Conservation (phyloP, 2,888 invertebrate genomes). For the Acrobasis suavella region DNA sequence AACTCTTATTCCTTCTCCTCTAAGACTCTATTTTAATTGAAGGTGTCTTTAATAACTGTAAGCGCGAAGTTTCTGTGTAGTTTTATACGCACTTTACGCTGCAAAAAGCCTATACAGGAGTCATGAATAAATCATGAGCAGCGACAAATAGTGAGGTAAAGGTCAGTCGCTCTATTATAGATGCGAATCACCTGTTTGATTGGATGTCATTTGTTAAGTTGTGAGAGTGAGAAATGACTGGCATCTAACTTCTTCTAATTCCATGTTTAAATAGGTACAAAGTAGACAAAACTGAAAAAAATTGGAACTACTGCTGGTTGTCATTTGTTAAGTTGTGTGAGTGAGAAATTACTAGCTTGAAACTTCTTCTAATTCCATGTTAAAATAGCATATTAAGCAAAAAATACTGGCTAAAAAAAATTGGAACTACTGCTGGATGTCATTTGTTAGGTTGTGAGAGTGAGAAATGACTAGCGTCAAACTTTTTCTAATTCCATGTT, state of each 20-base stretch:
- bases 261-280: no score
- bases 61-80: slow-evolving; percentile 37
- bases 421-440: slow-evolving; percentile 44
- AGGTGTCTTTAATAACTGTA: slow-evolving; percentile 25
- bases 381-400: no score
- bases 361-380: slow-evolving; percentile 12
- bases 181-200: slow-evolving; percentile 66
- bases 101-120: slow-evolving; percentile 60
- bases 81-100: slow-evolving; percentile 60
- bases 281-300: no score
- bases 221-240: slow-evolving; percentile 26
- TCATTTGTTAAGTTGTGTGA: slow-evolving; percentile 29
- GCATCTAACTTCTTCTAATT: slow-evolving; percentile 14
- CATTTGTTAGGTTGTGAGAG: slow-evolving; percentile 32
- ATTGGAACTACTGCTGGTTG: no score
- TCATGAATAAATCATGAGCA: slow-evolving; percentile 75
- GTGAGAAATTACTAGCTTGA: slow-evolving; percentile 15
- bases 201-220: slow-evolving; percentile 42
- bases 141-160: slow-evolving; percentile 76
- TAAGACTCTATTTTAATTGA: slow-evolving; percentile 37
- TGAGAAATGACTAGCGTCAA: slow-evolving; percentile 17
- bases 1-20: slow-evolving; percentile 24
- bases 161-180: slow-evolving; percentile 72
- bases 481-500: slow-evolving; percentile 6
- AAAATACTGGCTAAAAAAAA: no score